Base-by-base conservation (phyloP, 1,140 invertebrate species). In the Drosophila sturtevanti region DNA sequence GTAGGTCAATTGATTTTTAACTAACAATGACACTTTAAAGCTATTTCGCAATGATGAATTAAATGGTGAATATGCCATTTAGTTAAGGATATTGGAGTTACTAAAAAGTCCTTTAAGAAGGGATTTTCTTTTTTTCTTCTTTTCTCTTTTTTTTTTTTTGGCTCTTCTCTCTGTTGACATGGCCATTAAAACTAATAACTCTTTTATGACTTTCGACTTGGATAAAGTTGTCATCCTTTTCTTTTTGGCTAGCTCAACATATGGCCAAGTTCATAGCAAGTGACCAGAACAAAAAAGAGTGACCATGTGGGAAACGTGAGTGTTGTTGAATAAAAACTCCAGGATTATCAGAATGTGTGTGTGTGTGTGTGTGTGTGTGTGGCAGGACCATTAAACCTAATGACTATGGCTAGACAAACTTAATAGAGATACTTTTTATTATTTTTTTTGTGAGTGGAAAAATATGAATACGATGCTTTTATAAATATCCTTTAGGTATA, bases 151-250 rank as follows among this genome's bases (percentile, higher is more conserved):
- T 55, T 24, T 41, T 21, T 3, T 7, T 27, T 44, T 1, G 16
- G 18, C 41, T 21, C 16, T 21, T 48, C 41, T 48, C 41, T 48
- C 41, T 18, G 16, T 21, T 9, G 7, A 64, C 63, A 60, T 35
- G n/a, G 66, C 64, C 72, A 68, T 77, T 81, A 77, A 80, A 81
- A 76, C 68, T 81, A 77, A 81, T 77, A 81, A 81, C 72, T 81
- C 64, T 77, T 81, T 81, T 81, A 81, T 65, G 68, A 62, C 72
- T 72, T 68, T 63, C 22, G 18, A 12, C 65, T 56, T 44, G 51
- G 10, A 62, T 37, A 58, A 63, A 71, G 51, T 31, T 71, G 66
- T 48, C 54, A 41, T 76, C 60, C n/a, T n/a, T n/a, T 80, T 80
- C 72, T 37, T 55, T 27, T 59, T 48, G 63, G 18, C 60, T 18